Conservation (phyloP, 2,888 invertebrate genomes). For the Polydrusus cervinus region DNA sequence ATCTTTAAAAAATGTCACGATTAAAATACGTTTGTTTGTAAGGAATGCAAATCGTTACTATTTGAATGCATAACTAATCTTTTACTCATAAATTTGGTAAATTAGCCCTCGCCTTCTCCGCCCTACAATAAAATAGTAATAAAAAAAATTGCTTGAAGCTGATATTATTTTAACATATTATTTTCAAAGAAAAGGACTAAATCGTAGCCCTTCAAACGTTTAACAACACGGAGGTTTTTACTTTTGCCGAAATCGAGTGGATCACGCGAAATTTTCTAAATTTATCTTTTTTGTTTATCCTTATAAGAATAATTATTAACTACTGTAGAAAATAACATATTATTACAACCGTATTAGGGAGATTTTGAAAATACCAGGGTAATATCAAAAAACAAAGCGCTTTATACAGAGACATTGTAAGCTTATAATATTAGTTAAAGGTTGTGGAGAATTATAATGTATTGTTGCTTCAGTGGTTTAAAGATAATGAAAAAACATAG, state of each 20-base stretch:
- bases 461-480: too few species aligned
- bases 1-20: too few species aligned
- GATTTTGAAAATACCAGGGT: not conserved
- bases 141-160: constrained; percentile 5
- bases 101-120: not conserved
- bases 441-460: too few species aligned
- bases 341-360: not conserved
- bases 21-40: too few species aligned
- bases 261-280: constrained; percentile 44
- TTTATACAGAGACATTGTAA: too few species aligned
- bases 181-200: constrained; percentile 45
- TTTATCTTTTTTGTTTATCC: constrained; percentile 21
- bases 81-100: too few species aligned
- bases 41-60: too few species aligned
- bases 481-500: too few species aligned
- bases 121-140: constrained; percentile 11
- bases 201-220: constrained; percentile 47
- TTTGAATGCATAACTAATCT: too few species aligned
- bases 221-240: constrained; percentile 47
- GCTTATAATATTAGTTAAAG: too few species aligned
- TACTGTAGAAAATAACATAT: constrained; percentile 16
- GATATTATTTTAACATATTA: constrained; percentile 16
- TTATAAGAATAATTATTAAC: constrained; percentile 2
- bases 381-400: not conserved
- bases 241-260: constrained; percentile 22